Conservation (phyloP, 2,888 invertebrate species). For the Mongoloraphidia duomilia region DNA sequence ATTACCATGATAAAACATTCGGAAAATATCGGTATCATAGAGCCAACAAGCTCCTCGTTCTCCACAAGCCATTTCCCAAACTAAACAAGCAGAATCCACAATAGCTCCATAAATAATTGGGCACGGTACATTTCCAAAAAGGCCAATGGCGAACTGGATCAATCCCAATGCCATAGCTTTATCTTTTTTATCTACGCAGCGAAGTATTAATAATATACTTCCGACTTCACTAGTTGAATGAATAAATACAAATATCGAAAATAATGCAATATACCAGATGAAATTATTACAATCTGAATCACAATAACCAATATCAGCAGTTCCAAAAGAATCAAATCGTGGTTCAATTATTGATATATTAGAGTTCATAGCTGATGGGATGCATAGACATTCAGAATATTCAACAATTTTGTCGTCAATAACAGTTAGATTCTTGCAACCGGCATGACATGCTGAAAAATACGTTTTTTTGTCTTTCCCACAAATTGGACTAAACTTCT, state of each 20-base stretch:
- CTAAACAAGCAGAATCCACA: slow-evolving; percentile 80
- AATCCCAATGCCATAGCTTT: slow-evolving; percentile 91
- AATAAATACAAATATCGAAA: slow-evolving; percentile 78
- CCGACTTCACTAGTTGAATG: slow-evolving; percentile 90
- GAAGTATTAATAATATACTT: slow-evolving; percentile 75
- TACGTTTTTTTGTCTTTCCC: slow-evolving; percentile 71
- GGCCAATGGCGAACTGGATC: slow-evolving; percentile 83
- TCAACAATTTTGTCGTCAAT: slow-evolving; percentile 41
- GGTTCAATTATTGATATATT: not conserved
- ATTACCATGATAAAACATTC: slow-evolving; percentile 74
- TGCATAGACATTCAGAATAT: slow-evolving; percentile 38
- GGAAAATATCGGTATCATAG: slow-evolving; percentile 72
- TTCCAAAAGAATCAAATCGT: slow-evolving; percentile 24
- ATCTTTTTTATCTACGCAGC: slow-evolving; percentile 82
- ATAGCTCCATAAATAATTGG: slow-evolving; percentile 89
- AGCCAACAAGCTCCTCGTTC: slow-evolving; percentile 72
- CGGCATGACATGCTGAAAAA: slow-evolving; percentile 81
- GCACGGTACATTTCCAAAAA: slow-evolving; percentile 89
- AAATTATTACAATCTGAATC: slow-evolving; percentile 65
- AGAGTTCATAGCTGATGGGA: slow-evolving; percentile 18
- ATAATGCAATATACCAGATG: slow-evolving; percentile 64
- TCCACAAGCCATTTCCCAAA: slow-evolving; percentile 72
- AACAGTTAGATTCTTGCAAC: slow-evolving; percentile 51
- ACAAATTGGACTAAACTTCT: slow-evolving; percentile 73
- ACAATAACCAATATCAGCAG: slow-evolving; percentile 67